Conservation (phyloP, 2,113 vertebrate genomes). For the Andinoacara biseriatus region DNA sequence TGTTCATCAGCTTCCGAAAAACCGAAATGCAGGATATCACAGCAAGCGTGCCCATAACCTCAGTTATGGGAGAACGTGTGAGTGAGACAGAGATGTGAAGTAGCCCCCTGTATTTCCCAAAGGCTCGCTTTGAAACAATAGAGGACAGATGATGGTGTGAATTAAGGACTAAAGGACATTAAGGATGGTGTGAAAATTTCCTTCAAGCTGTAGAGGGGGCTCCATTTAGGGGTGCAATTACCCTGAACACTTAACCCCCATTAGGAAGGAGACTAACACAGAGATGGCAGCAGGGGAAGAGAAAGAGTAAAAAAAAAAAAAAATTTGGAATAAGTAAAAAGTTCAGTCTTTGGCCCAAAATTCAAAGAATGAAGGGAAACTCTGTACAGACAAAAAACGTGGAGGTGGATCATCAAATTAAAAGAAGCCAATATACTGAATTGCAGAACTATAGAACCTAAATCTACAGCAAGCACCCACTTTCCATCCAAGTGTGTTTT, state of each 20-base stretch:
- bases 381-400: not conserved
- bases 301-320: not conserved
- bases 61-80: not conserved
- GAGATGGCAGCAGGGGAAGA: not conserved
- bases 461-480: not conserved
- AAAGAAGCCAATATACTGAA: not conserved
- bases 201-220: conserved; percentile 48
- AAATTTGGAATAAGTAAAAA: not conserved
- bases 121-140: conserved; percentile 56
- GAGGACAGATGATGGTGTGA: conserved; percentile 50
- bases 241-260: conserved; percentile 71
- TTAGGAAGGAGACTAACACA: conserved; percentile 44
- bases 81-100: conserved; percentile 13
- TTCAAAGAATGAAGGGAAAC: conserved; percentile 4
- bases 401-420: not conserved
- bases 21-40: not conserved
- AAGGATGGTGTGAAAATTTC: conserved; percentile 47
- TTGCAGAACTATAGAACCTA: not conserved
- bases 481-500: conserved; percentile 2
- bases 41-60: not conserved
- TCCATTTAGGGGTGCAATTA: conserved; percentile 70
- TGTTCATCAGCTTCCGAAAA: not conserved
- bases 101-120: conserved; percentile 28
- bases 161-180: conserved; percentile 49
- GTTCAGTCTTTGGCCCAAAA: not conserved